A percentile compares a stretch with the other conserved stretches of the same genome.
Conservation (phyloP, 1,140 invertebrate genomes). For the Centruroides vittatus region DNA sequence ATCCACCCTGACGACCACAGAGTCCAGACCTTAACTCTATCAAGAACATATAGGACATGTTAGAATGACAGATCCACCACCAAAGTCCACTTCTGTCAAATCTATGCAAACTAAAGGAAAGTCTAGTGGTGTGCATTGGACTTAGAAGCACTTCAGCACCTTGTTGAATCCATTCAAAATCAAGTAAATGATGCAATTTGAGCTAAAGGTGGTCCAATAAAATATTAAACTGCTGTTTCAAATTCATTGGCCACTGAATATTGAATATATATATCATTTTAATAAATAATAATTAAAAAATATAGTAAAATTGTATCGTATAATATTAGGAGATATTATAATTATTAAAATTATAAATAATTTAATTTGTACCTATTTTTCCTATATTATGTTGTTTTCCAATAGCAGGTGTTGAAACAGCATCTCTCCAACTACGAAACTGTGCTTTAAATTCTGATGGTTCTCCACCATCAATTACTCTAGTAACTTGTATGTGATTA, state of each 20-base stretch:
- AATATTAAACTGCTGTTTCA: too few relatives aligned
- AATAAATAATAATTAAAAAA: neutral
- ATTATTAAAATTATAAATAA: neutral
- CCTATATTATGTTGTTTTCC: conserved; percentile 26
- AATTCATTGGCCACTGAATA: neutral
- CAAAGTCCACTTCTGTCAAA: too few relatives aligned
- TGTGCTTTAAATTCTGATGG: conserved; percentile 72
- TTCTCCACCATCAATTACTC: conserved; percentile 64
- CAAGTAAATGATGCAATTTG: too few relatives aligned
- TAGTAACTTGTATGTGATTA: conserved; percentile 52
- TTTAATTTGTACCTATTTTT: conserved; percentile 2
- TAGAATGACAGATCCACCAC: neutral
- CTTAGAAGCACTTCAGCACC: too few relatives aligned
- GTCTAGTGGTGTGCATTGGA: too few relatives aligned
- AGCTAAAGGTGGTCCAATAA: too few relatives aligned
- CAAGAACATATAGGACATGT: too few relatives aligned
- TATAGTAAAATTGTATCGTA: neutral
- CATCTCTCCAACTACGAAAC: conserved; percentile 56
- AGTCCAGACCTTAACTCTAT: too few relatives aligned
- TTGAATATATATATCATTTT: neutral
- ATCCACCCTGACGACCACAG: too few relatives aligned
- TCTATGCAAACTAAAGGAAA: too few relatives aligned
- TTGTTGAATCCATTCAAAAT: too few relatives aligned
- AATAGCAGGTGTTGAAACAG: conserved; percentile 25
- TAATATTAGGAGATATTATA: neutral